Base-by-base conservation (phyloP, 2,888 invertebrate species). In the Bellardia bayeri region DNA sequence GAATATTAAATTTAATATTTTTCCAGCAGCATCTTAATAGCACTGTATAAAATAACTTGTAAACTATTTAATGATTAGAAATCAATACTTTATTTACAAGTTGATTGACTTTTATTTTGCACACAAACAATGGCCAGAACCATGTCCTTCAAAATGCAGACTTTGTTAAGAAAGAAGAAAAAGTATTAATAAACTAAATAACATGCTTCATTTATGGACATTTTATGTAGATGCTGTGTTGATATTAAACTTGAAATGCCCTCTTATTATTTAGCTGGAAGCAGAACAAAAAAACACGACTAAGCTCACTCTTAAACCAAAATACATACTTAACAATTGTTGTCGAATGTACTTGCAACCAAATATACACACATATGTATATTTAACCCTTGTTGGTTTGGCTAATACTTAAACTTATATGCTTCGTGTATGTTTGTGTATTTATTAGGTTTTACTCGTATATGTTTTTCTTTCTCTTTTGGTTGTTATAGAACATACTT, bases 331-430 rank as follows among this genome's bases (percentile, higher is more conserved):
- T 37, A 45, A 66, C 40, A 33, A n/a, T 61, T 69, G 16, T 54
- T 66, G 63, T n/a, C 61, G 30, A 16, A 5, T 56, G 42, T 37
- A 66, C 33, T 45, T 81, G 45, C 56, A 72, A 33, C 54, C 23
- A 81, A 54, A 81, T 71, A 30, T 49, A 40, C 4, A 7, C 30
- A 54, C 3, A 13, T 11, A 61, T 13, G 14, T 23, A 68, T n/a
- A 69, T 64, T 81, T 82, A 82, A 82, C 58, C 68, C 82, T 82
- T 51, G 51, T 54, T 61, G 58, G 58, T 68, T 63, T 68, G 56
- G 58, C 45, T 68, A 82, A 68, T 49, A 16, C 71, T 40, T 61
- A 33, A 40, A 23, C 37, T 61, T 40, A 61, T 64, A 63, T 63
- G 16, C 69, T 33, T 4, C 37, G 23, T 56, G 8, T 56, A 40